These are phyloP conservation scores for Tapirus indicus DNA, from an alignment of 2,797 vertebrate genomes.

Conservation along the genomic window DNA sequence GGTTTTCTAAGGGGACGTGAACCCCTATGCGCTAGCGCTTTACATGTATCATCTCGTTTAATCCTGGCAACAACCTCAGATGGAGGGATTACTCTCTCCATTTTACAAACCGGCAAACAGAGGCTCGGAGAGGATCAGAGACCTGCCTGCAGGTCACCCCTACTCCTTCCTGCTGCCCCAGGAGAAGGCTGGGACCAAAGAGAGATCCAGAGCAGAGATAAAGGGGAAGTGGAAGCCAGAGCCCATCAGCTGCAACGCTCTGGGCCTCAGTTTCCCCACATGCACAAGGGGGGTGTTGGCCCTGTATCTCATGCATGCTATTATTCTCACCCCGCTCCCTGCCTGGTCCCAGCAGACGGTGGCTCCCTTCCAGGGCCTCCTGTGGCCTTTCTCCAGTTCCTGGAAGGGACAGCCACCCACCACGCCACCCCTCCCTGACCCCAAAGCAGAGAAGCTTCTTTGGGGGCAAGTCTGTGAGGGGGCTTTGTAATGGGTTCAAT, in stretches of 20 bases:
- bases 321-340: background rate
- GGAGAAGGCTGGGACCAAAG: background rate
- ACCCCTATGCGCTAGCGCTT: background rate
- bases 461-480: background rate
- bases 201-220: background rate
- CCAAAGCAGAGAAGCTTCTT: background rate
- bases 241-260: background rate
- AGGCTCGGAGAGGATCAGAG: constrained; percentile 13
- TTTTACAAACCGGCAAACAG: constrained; percentile 27
- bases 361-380: background rate
- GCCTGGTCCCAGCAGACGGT: background rate
- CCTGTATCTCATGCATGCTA: background rate
- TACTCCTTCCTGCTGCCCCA: background rate
- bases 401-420: background rate
- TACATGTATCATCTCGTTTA: constrained; percentile 45
- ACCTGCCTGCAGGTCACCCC: background rate
- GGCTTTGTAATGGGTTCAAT: background rate
- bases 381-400: background rate
- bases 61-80: background rate
- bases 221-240: background rate
- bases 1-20: background rate
- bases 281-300: background rate
- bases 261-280: background rate
- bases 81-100: background rate
- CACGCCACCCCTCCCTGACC: background rate